Conservation (phyloP, 2,797 vertebrate species). For the Huso huso region DNA sequence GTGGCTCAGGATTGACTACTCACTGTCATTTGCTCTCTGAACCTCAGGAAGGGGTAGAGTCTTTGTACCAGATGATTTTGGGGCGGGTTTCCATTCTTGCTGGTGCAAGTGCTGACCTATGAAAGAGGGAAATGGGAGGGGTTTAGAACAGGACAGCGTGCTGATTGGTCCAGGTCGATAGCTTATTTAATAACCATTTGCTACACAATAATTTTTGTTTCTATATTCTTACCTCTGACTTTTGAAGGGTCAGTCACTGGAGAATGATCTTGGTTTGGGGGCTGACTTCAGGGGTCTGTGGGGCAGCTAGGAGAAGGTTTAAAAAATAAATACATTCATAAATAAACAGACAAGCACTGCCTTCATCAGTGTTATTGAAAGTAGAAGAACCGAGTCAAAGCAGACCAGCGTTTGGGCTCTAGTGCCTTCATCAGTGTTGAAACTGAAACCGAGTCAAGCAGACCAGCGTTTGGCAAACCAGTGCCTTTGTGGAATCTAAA, state of each 20-base stretch:
- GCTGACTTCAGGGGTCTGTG: slow-evolving; percentile 51
- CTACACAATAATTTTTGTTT: slow-evolving; percentile 11
- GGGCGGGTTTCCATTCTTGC: slow-evolving; percentile 69
- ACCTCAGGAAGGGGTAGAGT: slow-evolving; percentile 54
- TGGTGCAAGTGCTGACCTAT: slow-evolving; percentile 67
- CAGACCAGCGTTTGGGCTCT: too few species aligned
- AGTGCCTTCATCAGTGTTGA: too few species aligned
- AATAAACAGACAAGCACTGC: background rate
- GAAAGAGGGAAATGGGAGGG: background rate
- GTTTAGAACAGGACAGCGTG: background rate
- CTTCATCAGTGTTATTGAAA: too few species aligned
- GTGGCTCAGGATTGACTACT: background rate
- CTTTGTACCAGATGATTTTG: slow-evolving; percentile 73
- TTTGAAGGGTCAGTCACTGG: slow-evolving; percentile 20
- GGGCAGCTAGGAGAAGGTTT: slow-evolving; percentile 40
- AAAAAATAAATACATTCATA: background rate
- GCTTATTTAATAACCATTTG: background rate
- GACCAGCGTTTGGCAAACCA: too few species aligned
- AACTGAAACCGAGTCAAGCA: too few species aligned
- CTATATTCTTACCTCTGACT: slow-evolving; percentile 41
- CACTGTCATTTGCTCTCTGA: slow-evolving; percentile 56
- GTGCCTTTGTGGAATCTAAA: too few species aligned
- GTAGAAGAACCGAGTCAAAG: too few species aligned
- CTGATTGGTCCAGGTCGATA: background rate
- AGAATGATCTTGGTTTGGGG: slow-evolving; percentile 44